Percentiles rank a stretch among this genome's conserved stretches.
Conservation (phyloP, 2,888 invertebrate genomes). For the Drosophila subquinaria region DNA sequence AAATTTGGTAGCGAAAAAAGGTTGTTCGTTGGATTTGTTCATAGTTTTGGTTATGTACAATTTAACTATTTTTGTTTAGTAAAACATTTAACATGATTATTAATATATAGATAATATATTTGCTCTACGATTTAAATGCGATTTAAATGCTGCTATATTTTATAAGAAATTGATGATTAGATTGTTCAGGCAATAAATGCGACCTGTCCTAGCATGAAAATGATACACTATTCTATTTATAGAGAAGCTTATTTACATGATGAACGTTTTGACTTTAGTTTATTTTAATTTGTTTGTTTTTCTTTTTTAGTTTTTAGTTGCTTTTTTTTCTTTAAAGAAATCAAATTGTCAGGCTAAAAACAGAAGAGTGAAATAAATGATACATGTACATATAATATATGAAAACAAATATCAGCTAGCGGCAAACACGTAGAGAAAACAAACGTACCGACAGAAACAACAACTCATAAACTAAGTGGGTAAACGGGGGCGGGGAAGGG, state of each 20-base stretch:
- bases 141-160: conserved; percentile 68
- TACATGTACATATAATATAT: conserved; percentile 23
- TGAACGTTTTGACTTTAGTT: conserved; percentile 59
- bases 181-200: conserved; percentile 51
- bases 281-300: conserved; percentile 25
- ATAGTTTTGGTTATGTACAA: conserved; percentile 70
- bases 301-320: conserved; percentile 5
- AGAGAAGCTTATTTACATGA: conserved; percentile 77
- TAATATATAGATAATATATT: conserved; percentile 25
- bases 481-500: conserved; percentile 3
- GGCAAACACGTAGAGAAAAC: conserved; percentile 72
- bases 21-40: conserved; percentile 75
- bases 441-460: conserved; percentile 74
- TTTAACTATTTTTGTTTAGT: conserved; percentile 58
- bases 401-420: conserved; percentile 55
- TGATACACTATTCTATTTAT: conserved; percentile 64
- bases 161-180: conserved; percentile 37
- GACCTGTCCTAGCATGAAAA: conserved; percentile 50
- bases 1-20: conserved; percentile 77
- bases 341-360: conserved; percentile 47
- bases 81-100: conserved; percentile 52
- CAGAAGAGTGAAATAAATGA: conserved; percentile 28
- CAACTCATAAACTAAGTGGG: conserved; percentile 60
- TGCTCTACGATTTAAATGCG: conserved; percentile 55
- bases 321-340: conserved; percentile 20